A percentile compares a stretch with the other conserved stretches of the same genome.
phyloP scores from a whole-genome alignment of 2,113 vertebrate species.

The Antigone vipio region DNA sequence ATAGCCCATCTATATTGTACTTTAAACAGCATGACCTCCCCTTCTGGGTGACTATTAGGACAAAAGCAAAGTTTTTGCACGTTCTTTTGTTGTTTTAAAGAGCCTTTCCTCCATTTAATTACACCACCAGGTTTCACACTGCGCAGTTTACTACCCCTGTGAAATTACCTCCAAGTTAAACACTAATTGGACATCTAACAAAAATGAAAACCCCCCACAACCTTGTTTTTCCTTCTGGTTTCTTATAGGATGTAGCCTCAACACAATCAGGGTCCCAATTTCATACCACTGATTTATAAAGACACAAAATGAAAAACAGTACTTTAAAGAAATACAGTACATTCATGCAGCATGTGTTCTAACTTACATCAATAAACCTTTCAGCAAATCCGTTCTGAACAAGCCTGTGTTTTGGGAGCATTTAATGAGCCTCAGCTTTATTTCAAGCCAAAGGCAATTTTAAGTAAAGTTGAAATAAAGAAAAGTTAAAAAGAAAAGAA shows the following conservation, averaged over 20 bases:
- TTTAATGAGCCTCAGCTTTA: slow-evolving; percentile 61
- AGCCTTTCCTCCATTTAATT: slow-evolving; percentile 63
- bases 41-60: slow-evolving; percentile 43
- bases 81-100: slow-evolving; percentile 65
- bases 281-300: slow-evolving; percentile 49
- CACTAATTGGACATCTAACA: slow-evolving; percentile 68
- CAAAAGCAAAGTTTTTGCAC: slow-evolving; percentile 59
- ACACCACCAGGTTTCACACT: slow-evolving; percentile 31
- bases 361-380: slow-evolving; percentile 64
- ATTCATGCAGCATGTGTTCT: slow-evolving; percentile 45
- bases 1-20: slow-evolving; percentile 67
- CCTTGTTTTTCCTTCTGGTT: slow-evolving; percentile 17
- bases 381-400: slow-evolving; percentile 57
- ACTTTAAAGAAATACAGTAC: neutral
- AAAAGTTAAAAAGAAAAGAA: slow-evolving; percentile 43
- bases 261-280: neutral
- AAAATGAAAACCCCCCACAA: neutral
- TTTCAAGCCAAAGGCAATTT: slow-evolving; percentile 52
- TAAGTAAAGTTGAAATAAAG: slow-evolving; percentile 42
- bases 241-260: slow-evolving; percentile 37
- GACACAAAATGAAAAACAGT: slow-evolving; percentile 49
- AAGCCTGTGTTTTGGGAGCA: slow-evolving; percentile 52
- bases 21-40: slow-evolving; percentile 65
- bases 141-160: slow-evolving; percentile 54
- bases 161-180: slow-evolving; percentile 71